A percentile compares a stretch with the other conserved stretches of the same genome.
Conservation (phyloP, 2,797 vertebrate genomes). For the Dryobates pubescens region DNA sequence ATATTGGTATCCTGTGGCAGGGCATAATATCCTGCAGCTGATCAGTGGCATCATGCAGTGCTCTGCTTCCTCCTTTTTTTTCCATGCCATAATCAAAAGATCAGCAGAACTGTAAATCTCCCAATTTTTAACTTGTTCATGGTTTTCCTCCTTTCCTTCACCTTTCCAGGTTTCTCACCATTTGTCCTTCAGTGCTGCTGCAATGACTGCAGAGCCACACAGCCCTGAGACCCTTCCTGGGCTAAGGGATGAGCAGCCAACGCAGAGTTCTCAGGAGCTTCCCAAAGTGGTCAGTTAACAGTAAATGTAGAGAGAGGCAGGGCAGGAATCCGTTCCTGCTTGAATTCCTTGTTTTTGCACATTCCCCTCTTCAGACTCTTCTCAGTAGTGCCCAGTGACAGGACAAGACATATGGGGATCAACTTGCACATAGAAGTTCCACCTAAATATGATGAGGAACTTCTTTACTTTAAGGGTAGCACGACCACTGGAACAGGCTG, state of each 20-base stretch:
- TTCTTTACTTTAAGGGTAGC: no score
- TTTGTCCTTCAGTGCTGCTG: background rate
- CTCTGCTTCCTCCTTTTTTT: slow-evolving; percentile 34
- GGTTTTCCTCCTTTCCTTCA: slow-evolving; percentile 7
- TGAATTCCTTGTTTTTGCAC: background rate
- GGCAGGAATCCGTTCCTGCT: background rate
- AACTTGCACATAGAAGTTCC: no score
- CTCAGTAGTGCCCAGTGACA: no score
- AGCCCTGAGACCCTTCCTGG: background rate
- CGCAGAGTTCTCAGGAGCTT: fast-evolving
- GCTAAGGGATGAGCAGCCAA: background rate
- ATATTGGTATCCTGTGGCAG: slow-evolving; percentile 57
- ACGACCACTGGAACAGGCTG: no score
- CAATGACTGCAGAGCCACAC: background rate
- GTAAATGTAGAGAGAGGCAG: background rate
- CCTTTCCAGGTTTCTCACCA: background rate
- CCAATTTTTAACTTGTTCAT: background rate
- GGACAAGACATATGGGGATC: no score
- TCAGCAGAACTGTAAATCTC: slow-evolving; percentile 41
- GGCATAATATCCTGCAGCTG: slow-evolving; percentile 67
- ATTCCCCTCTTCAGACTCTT: no score
- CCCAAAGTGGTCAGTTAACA: background rate
- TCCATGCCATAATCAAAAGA: slow-evolving; percentile 59
- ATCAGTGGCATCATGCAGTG: slow-evolving; percentile 29
- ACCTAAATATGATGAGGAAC: no score